A percentile compares a stretch with the other conserved stretches of the same genome.
Conservation (phyloP, 2,113 vertebrate species). For the Aramus guarauna region DNA sequence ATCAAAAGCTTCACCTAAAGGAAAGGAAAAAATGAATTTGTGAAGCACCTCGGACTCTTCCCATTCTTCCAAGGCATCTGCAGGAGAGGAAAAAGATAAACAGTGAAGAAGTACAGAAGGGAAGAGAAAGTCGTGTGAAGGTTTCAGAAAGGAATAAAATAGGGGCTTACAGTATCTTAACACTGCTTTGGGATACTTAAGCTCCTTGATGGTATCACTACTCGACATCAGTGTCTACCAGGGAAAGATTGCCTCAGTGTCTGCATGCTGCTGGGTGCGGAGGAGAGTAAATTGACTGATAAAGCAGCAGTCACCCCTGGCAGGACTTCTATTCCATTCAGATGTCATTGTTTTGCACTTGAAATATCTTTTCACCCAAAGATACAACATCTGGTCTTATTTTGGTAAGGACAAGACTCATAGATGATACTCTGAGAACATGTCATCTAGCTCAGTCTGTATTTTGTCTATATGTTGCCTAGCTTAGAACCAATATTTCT, state of each 20-base stretch:
- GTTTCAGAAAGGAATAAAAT: neutral
- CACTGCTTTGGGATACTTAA: neutral
- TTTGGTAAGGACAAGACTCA: neutral
- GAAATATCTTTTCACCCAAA: neutral
- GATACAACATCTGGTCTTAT: neutral
- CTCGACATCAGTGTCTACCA: neutral
- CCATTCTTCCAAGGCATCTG: neutral
- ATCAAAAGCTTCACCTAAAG: neutral
- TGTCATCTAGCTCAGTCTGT: neutral
- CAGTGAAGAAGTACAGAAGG: neutral
- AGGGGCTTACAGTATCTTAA: neutral
- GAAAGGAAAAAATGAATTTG: neutral
- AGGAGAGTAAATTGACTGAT: neutral
- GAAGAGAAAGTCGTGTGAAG: neutral
- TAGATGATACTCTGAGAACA: neutral
- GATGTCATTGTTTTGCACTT: neutral
- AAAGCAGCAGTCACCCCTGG: neutral
- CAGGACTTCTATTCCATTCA: neutral
- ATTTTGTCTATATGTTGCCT: neutral
- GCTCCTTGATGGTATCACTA: neutral
- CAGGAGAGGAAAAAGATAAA: neutral
- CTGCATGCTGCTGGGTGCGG: neutral
- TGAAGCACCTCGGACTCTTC: neutral
- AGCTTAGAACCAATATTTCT: neutral
- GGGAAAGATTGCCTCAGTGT: neutral